phyloP scores from a whole-genome alignment of 1,140 invertebrate genomes.

The Pogonomyrmex californicus region DNA sequence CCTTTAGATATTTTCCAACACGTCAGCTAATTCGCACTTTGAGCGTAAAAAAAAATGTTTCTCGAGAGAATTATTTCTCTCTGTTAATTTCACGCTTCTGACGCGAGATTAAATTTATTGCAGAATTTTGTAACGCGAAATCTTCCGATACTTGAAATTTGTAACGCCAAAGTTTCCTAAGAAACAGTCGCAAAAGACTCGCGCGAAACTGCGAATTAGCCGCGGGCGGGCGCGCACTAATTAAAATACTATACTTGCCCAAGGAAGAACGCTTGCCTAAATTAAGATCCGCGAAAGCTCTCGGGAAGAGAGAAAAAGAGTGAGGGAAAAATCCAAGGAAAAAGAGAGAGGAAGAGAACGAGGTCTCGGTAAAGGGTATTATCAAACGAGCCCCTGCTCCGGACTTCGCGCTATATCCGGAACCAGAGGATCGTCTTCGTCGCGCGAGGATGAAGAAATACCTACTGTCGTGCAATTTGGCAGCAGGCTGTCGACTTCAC shows the following conservation, averaged over 20 bases:
- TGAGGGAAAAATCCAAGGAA: neutral
- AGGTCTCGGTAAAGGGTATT: neutral
- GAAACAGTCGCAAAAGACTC: neutral
- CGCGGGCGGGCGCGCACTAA: conserved; percentile 19
- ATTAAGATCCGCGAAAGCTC: conserved; percentile 25
- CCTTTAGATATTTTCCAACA: neutral
- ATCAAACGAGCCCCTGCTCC: neutral
- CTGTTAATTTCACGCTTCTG: neutral
- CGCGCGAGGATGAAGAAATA: conserved; percentile 39
- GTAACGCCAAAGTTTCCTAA: neutral
- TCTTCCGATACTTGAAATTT: conserved; percentile 36
- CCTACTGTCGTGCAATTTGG: conserved; percentile 86
- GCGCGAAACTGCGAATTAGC: conserved; percentile 38
- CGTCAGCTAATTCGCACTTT: neutral
- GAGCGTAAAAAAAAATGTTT: neutral
- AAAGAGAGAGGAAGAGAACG: neutral
- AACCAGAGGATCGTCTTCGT: neutral
- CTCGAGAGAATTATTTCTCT: neutral
- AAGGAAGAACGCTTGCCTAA: conserved; percentile 16
- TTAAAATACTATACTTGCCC: conserved; percentile 54
- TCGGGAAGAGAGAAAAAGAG: neutral
- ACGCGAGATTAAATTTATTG: conserved; percentile 19
- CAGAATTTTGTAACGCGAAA: neutral
- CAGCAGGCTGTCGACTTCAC: conserved; percentile 84
- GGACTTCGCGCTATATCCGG: neutral